phyloP scores from a whole-genome alignment of 2,797 vertebrate species.

The Chiloscyllium punctatum region DNA sequence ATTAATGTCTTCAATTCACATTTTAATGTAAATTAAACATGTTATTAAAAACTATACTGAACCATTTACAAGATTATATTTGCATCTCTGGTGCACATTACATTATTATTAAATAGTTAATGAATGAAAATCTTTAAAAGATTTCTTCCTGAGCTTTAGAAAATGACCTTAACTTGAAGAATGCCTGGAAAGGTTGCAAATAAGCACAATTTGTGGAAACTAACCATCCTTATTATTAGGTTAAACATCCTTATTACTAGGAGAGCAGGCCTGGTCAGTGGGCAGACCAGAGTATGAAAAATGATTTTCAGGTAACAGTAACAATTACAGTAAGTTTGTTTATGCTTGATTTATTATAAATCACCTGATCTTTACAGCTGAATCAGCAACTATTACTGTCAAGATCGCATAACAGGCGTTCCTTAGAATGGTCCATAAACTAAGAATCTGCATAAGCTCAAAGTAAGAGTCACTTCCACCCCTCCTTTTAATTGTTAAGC shows the following conservation, averaged over 20 bases:
- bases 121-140: background rate
- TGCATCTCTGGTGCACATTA: background rate
- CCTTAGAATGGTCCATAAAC: no score
- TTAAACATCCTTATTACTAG: no score
- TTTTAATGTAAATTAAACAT: background rate
- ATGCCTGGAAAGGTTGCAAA: background rate
- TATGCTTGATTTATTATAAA: background rate
- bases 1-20: background rate
- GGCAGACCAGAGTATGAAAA: background rate
- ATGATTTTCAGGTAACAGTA: background rate
- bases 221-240: background rate
- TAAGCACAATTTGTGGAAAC: background rate
- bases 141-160: background rate
- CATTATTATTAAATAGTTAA: background rate
- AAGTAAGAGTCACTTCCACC: no score
- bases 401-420: no score
- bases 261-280: background rate
- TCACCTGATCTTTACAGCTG: background rate
- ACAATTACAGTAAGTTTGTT: background rate
- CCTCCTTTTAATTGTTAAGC: no score
- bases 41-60: background rate
- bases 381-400: background rate
- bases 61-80: background rate
- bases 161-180: background rate
- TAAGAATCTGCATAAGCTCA: no score